Evolutionary conservation across 2,888 invertebrate species (phyloP), one percentile per base, ranked within the genome.

Genomic region (Heliconius charithonia): DNA sequence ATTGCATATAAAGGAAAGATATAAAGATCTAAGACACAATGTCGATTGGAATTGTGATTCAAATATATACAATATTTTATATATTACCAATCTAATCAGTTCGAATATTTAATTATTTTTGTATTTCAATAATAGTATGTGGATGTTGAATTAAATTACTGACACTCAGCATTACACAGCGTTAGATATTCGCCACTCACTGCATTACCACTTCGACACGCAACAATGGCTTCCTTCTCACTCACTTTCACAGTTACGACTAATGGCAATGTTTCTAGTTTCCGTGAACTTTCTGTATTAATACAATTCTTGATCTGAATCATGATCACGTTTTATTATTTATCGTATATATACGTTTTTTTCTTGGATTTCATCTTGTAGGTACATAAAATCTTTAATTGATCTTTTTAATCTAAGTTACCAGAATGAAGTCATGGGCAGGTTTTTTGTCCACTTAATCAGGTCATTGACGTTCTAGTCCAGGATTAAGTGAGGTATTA

Each of bases 191-290:
- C 83, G 79, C 82, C 81, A 81, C 80, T 81, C 81, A 83, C 77
- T 82, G 78, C 75, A 74, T 80, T 80, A 82, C 81, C 79, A 77
- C 82, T 86, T 83, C 84, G 87, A 83, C 88, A 89, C 90, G 92
- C 91, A 86, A 90, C 91, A 89, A 88, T 90, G 87, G 83, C 86
- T 87, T 85, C 86, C 87, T 86, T 86, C 89, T 89, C 89, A 88
- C 90, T 91, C 88, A 93, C 93, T 94, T 94, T 94, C 94, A 92
- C 93, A 90, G 90, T 87, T 87, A 87, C 89, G 89, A 77, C 56
- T 75, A 56, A 41, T 83, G 41, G 78, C 85, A 86, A 82, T 82
- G 85, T 90, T 91, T 90, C 90, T 90, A 89, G 78, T 82, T 84
- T 82, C 83, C 81, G 81, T 80, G 75, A 63, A 75, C 80, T 81